Base-by-base conservation (phyloP, 2,113 vertebrate species). In the Condylura cristata region DNA sequence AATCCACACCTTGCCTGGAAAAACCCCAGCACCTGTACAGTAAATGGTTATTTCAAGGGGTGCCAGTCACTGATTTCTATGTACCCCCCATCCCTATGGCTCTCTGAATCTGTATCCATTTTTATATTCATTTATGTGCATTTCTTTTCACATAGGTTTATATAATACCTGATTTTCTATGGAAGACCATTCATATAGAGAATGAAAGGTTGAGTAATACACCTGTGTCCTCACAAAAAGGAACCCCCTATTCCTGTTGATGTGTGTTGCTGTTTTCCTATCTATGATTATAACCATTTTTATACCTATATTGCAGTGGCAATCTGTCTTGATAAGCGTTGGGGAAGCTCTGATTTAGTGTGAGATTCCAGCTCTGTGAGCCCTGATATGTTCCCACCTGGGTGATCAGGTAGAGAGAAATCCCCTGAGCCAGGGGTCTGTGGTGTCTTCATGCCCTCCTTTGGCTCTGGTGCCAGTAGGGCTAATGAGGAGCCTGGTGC, bases 401-500 rank as follows among this genome's bases (percentile, higher is more conserved):
- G 13, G 39, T 71, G 61, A 24, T 41, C 2, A 13, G 12, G 12
- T 76, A 51, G 53, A 8, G 56, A 34, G 46, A 85, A 76, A 37
- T n/a, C 7, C 46, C 26, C 41, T 46, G 81, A 41, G 20, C 34
- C 66, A 41, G 16, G 53, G 82, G 24, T 94, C 53, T 93, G n/a
- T 86, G 5, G 37, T 91, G 92, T 91, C 56, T 96, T 41, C 63
- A n/a, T n/a, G 97, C 11, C 90, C 96, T 41, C 51, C 41, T 24
- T 1, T 10, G 48, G 22, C n/a, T 61, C 61, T 96, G 85, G 98
- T 98, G 37, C 98, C 98, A 30, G 48, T 99, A 99, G 70, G 94
- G 98, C 13, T n/a, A 98, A 98, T 5, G 98, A 98, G 53, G 98
- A 99, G 85, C 99, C 98, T 94, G 96, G 98, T 87, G 98, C 99